Percentiles rank a stretch among this genome's conserved stretches.
Evolutionary conservation across 2,888 invertebrate species (phyloP).

Genomic region (Drosophila cognata): DNA sequence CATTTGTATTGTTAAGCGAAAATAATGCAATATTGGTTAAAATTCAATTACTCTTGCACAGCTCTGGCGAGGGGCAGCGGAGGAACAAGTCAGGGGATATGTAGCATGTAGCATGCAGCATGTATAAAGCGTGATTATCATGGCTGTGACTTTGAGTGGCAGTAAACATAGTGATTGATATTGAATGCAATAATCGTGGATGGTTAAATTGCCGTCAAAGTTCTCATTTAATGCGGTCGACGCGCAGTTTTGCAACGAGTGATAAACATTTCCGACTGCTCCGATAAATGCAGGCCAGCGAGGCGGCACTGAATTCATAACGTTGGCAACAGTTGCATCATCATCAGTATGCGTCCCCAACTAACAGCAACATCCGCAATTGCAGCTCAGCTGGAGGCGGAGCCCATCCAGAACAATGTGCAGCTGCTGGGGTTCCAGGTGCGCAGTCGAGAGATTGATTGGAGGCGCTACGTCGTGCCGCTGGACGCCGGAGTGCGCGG

Average conservation of each 20-base stretch:
- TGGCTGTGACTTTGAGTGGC: neutral
- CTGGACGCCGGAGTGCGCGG: constrained; percentile 60
- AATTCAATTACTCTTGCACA: neutral
- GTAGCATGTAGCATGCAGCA: neutral
- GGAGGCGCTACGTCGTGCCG: constrained; percentile 78
- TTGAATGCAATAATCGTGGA: constrained; percentile 12
- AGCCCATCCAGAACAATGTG: constrained; percentile 76
- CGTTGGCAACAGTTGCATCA: constrained; percentile 22
- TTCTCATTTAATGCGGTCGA: constrained; percentile 21
- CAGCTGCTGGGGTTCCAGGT: constrained; percentile 78
- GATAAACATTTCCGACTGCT: constrained; percentile 16
- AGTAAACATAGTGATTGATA: neutral
- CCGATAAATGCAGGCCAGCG: constrained; percentile 17
- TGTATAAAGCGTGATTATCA: neutral
- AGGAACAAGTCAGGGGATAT: neutral
- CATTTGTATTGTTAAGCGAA: neutral
- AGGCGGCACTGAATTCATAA: constrained; percentile 9
- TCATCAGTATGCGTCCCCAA: constrained; percentile 4
- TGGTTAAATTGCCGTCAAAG: constrained; percentile 2
- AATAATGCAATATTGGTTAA: neutral
- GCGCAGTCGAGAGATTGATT: constrained; percentile 78
- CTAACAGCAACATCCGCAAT: constrained; percentile 41
- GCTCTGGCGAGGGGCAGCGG: neutral
- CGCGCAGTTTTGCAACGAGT: constrained; percentile 1
- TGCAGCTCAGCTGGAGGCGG: constrained; percentile 82